Percentiles rank a stretch among this genome's conserved stretches.
These are phyloP conservation scores for Adineta ricciae DNA, from an alignment of 2,888 invertebrate genomes.

Conservation along the genomic window DNA sequence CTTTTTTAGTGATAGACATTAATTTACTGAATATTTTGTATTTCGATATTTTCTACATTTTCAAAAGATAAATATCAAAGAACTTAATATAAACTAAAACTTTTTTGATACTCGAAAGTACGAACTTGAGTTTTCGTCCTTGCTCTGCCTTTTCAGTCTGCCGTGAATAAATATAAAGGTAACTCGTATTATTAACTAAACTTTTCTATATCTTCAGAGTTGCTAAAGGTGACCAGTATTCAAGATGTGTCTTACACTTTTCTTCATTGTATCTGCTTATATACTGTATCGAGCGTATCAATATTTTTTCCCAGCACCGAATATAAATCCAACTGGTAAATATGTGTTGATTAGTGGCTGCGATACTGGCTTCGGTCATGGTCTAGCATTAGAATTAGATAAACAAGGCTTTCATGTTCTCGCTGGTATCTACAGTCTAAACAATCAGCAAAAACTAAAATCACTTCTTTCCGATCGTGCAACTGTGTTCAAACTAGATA, in stretches of 20 bases:
- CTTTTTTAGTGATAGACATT: too few relatives aligned
- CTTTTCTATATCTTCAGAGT: neutral
- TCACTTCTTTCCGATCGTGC: neutral
- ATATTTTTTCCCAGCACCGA: neutral
- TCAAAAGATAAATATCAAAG: too few relatives aligned
- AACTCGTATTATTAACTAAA: neutral
- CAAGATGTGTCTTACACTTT: neutral
- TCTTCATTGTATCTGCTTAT: neutral
- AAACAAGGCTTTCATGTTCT: neutral
- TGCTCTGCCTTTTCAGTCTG: too few relatives aligned
- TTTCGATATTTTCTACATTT: too few relatives aligned
- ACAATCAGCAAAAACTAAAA: neutral
- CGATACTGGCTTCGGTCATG: too few relatives aligned
- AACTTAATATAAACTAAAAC: too few relatives aligned
- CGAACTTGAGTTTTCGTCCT: too few relatives aligned
- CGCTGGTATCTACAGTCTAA: neutral
- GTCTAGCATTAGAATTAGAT: too few relatives aligned
- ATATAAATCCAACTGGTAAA: too few relatives aligned
- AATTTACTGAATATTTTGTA: too few relatives aligned
- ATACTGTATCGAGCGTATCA: neutral
- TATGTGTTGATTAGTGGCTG: too few relatives aligned
- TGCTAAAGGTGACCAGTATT: neutral
- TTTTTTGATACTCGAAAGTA: too few relatives aligned
- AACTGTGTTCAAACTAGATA: neutral
- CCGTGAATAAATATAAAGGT: neutral